Evolutionary conservation across 2,113 vertebrate genomes (phyloP).

Genomic region (Oenanthe oenanthe): DNA sequence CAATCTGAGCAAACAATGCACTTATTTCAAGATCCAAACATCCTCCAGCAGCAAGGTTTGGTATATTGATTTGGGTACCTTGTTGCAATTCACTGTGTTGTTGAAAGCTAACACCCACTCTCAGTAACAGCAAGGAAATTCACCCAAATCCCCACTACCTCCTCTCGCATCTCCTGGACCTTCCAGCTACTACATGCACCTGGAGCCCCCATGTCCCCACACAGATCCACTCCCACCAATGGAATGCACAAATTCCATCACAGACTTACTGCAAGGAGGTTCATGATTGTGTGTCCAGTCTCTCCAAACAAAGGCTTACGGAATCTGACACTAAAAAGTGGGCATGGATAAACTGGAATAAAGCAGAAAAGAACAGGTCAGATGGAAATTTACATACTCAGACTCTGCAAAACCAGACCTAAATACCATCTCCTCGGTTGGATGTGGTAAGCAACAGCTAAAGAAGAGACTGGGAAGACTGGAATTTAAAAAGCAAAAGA

Average conservation of each 20-base stretch:
- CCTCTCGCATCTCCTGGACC: neutral
- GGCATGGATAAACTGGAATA: constrained; percentile 93
- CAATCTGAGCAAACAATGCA: neutral
- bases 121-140: neutral
- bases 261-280: constrained; percentile 93
- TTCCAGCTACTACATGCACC: neutral
- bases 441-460: neutral
- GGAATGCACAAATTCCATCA: neutral
- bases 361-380: constrained; percentile 58
- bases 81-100: neutral
- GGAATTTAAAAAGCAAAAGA: neutral
- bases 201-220: neutral
- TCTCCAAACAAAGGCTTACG: constrained; percentile 97
- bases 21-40: neutral
- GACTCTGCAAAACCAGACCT: neutral
- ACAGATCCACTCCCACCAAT: fast-evolving
- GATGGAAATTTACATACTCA: neutral
- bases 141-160: neutral
- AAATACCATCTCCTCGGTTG: neutral
- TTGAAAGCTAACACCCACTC: neutral
- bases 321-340: constrained; percentile 96
- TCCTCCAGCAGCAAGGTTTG: neutral
- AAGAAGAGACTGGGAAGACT: neutral
- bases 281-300: constrained; percentile 99
- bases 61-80: neutral